Evolutionary conservation across 2,888 invertebrate genomes (phyloP).

Genomic region (Dicyrtomina minuta): DNA sequence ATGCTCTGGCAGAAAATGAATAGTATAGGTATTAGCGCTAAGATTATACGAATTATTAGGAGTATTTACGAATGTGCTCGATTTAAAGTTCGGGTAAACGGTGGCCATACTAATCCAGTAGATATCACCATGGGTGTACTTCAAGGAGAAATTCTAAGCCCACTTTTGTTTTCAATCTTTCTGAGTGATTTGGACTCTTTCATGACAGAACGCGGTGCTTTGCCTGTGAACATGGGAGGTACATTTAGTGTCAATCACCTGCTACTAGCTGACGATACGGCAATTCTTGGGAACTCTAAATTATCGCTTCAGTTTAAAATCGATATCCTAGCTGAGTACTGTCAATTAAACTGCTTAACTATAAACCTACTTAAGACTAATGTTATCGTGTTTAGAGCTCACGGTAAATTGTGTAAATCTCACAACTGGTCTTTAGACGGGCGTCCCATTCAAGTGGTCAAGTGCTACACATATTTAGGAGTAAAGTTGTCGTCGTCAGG

Average conservation of each 20-base stretch:
- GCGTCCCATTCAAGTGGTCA: too few relatives aligned
- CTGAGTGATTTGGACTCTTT: not conserved
- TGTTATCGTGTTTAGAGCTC: not conserved
- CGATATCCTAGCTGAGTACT: not conserved
- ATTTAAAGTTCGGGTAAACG: not conserved
- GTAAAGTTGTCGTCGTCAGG: too few relatives aligned
- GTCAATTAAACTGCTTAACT: not conserved
- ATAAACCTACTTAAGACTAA: not conserved
- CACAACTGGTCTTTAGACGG: too few relatives aligned
- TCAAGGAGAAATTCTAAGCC: too few relatives aligned
- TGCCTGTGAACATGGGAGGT: not conserved
- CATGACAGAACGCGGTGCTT: not conserved
- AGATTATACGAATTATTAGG: not conserved
- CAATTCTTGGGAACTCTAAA: not conserved
- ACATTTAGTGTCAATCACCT: too few relatives aligned
- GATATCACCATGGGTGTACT: not conserved
- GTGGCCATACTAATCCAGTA: not conserved
- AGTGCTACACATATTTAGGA: too few relatives aligned
- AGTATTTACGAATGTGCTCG: not conserved
- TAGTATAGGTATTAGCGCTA: not conserved
- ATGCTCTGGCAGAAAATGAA: not conserved
- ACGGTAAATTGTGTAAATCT: too few relatives aligned
- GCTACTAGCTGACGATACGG: not conserved
- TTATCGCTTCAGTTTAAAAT: not conserved
- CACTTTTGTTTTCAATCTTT: too few relatives aligned